Evolutionary conservation across 2,888 invertebrate species (phyloP), one percentile per base, ranked within the genome.

Genomic region (Eupithecia pulchellata): DNA sequence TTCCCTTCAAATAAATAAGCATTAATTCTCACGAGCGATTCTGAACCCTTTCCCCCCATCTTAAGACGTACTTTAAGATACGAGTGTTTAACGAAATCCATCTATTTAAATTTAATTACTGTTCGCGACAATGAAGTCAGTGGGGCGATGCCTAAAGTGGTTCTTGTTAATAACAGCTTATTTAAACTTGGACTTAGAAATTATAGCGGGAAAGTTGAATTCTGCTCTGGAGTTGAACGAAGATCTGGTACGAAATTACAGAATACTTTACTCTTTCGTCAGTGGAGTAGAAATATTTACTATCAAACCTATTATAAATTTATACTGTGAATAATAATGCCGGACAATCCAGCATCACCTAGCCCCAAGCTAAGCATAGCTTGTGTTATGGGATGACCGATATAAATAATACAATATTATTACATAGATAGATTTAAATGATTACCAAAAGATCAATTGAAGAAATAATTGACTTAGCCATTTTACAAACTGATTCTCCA

Each of bases 21-120:
- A 60, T 61, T 34, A 34, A 34, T 34, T 20, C 34, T 25, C 11
- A 57, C 0, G 20, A 32, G 5, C 25, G 34, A 61, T 61, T 61
- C 34, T 34, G 61, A 61, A 32, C 61, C 32, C 34, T 61, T 34
- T 34, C 25, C 20, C 60, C 32, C 13, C 32, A 14, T 13, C 32
- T 32, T 61, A 61, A 34, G 34, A 61, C 61, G 34, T 25, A 61
- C 32, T 61, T 61, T 61, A 20, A 34, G 61, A 60, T 14, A 36
- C 13, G 34, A 32, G 9, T 60, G 30, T 61, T 61, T 34, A 61
- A 34, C 29, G 29, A 57, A 57, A 61, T 20, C 32, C 61, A 34
- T 61, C 34, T 61, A 61, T 61, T 61, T 61, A 61, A 61, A 61
- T 61, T 61, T 13, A 61, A 61, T 61, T 61, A 61, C 61, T 61